phyloP scores from a whole-genome alignment of 2,113 vertebrate genomes.

The Anolis sagrei region DNA sequence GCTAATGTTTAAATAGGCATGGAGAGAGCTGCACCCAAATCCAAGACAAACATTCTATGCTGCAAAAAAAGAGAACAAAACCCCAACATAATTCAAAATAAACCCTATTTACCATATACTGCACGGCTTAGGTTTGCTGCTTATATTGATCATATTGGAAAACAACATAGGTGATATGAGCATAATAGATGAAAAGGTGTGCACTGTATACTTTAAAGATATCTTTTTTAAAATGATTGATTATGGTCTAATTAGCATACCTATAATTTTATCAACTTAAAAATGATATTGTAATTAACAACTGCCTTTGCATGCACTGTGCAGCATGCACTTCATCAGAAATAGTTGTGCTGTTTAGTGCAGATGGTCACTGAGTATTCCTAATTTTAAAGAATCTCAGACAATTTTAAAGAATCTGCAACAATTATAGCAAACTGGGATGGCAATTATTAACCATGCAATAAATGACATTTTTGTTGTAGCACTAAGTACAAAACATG shows the following conservation, averaged over 20 bases:
- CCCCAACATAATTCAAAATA: too few relatives aligned
- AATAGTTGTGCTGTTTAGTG: conserved; percentile 44
- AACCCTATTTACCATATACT: neutral
- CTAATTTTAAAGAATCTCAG: conserved; percentile 5
- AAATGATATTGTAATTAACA: conserved; percentile 47
- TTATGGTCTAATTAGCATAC: conserved; percentile 44
- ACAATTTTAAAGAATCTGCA: neutral
- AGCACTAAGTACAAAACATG: conserved; percentile 37
- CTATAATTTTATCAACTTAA: conserved; percentile 44
- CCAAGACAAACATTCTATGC: neutral
- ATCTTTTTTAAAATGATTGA: neutral
- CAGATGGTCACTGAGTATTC: conserved; percentile 44
- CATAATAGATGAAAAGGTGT: neutral
- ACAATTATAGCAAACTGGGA: conserved; percentile 57
- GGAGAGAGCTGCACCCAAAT: neutral
- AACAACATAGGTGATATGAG: neutral
- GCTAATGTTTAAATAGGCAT: neutral
- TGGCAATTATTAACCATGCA: conserved; percentile 50
- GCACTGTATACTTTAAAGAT: conserved; percentile 32
- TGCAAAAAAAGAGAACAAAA: too few relatives aligned
- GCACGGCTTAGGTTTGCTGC: neutral
- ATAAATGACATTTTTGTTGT: conserved; percentile 48
- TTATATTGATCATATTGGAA: neutral
- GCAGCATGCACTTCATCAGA: conserved; percentile 56
- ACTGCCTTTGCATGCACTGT: conserved; percentile 33